phyloP scores from a whole-genome alignment of 2,888 invertebrate genomes.

The Drosophila anomalata region DNA sequence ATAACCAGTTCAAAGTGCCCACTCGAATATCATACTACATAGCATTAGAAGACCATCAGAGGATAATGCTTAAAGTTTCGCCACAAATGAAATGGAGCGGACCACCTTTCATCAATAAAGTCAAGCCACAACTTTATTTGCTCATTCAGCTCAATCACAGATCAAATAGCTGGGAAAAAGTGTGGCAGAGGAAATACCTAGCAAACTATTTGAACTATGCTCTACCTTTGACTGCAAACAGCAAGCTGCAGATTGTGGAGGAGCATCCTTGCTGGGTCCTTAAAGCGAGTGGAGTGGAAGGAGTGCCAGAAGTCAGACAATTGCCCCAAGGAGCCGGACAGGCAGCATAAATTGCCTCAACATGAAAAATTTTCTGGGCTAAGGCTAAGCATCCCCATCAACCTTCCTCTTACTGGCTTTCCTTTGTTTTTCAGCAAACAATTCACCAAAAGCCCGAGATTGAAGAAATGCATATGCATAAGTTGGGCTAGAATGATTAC shows the following conservation, averaged over 20 bases:
- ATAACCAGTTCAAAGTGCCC: constrained; percentile 11
- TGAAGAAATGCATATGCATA: constrained; percentile 70
- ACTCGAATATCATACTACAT: not conserved
- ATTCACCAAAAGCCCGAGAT: constrained; percentile 61
- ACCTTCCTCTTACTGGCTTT: constrained; percentile 29
- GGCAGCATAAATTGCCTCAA: constrained; percentile 61
- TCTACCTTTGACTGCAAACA: constrained; percentile 67
- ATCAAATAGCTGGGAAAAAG: constrained; percentile 70
- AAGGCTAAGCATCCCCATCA: constrained; percentile 41
- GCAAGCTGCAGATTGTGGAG: constrained; percentile 34
- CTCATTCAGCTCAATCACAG: constrained; percentile 74
- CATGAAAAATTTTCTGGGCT: constrained; percentile 37
- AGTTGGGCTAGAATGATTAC: constrained; percentile 35
- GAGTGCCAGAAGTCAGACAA: constrained; percentile 47
- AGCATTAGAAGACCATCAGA: constrained; percentile 32
- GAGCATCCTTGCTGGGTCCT: constrained; percentile 9
- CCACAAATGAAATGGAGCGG: constrained; percentile 46
- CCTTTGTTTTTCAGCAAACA: constrained; percentile 65
- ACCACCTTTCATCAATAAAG: constrained; percentile 49
- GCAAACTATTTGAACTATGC: constrained; percentile 75
- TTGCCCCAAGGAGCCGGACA: constrained; percentile 48
- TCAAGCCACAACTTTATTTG: constrained; percentile 70
- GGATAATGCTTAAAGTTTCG: constrained; percentile 47
- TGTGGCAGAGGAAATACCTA: constrained; percentile 63
- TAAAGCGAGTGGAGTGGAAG: not conserved